phyloP scores from a whole-genome alignment of 2,113 vertebrate species.

The Scopus umbretta region DNA sequence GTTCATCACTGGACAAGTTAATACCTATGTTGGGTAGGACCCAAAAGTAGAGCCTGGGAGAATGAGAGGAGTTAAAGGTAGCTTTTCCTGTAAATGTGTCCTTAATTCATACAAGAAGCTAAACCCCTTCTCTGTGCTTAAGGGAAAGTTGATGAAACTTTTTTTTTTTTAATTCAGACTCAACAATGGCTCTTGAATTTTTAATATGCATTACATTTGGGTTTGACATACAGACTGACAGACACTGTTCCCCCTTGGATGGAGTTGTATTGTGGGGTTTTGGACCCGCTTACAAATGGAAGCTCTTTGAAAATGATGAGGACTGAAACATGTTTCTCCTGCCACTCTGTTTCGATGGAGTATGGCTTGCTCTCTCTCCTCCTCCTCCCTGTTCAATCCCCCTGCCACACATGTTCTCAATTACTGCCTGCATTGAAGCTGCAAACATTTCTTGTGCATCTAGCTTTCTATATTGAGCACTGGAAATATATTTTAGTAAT shows the following conservation, averaged over 20 bases:
- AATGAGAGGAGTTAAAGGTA: neutral
- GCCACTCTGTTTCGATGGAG: fast-evolving
- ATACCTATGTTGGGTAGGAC: neutral
- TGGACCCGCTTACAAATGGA: neutral
- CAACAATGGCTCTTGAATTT: neutral
- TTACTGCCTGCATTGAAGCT: conserved; percentile 21
- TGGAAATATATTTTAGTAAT: conserved; percentile 36
- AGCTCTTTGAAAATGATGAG: neutral
- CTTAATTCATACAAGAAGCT: neutral
- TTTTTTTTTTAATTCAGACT: neutral
- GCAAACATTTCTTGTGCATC: neutral
- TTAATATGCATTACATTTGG: neutral
- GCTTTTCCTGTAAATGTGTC: neutral
- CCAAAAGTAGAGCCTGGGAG: neutral
- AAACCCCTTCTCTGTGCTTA: neutral
- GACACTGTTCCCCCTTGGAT: neutral
- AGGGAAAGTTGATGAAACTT: neutral
- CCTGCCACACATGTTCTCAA: conserved; percentile 20
- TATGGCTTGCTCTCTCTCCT: neutral
- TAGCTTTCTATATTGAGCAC: neutral
- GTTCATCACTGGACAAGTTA: neutral
- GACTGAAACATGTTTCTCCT: neutral
- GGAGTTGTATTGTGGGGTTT: fast-evolving
- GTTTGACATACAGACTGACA: neutral
- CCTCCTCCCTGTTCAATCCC: neutral